Base-by-base conservation (phyloP, 2,113 vertebrate species). In the Nannobrachium achirus region DNA sequence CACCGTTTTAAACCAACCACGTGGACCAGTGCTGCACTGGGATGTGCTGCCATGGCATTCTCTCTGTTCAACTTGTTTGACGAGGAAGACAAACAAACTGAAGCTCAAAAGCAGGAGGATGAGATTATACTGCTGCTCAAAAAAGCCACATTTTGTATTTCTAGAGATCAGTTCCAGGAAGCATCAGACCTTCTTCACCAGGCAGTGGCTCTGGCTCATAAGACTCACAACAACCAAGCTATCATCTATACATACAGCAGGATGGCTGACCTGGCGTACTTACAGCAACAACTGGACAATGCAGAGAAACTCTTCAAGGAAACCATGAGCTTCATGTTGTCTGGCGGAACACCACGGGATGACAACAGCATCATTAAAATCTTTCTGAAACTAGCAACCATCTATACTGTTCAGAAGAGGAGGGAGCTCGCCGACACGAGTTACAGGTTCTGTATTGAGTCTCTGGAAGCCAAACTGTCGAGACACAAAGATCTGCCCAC, bases 271-370 rank as follows among this genome's bases (percentile, higher is more conserved):
- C 76, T 99, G 76, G 95, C 97, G 5, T 95, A 93, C 57, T 82
- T 97, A 65, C 94, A 89, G 73, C 96, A 96, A 41, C 89, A 96
- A 38, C 92, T 98, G 78, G 93, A 95, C 53, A 87, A 90, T 0
- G 95, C 97, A 15, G 97, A 98, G 84, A 96, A 96, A 71, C 94
- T 99, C n/a, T 98, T 98, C 89, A 99, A 98, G 91, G 95, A 95
- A 57, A 88, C 93, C 0, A 94, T 98, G 96, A 95, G 94, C 78
- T 92, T 92, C 77, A 89, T 98, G 87, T 91, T 99, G 58, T 92
- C 94, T 45, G 93, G 91, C 18, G 96, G 96, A 65, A 90, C 80
- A 0, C 92, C 94, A 55, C 88, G 98, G 96, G 95, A 99, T 69
- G 95, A 98, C 81, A 98, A 98, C 33, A 94, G 94, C 1, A 78